phyloP scores from a whole-genome alignment of 2,888 invertebrate species.

The Poecilus cupreus region DNA sequence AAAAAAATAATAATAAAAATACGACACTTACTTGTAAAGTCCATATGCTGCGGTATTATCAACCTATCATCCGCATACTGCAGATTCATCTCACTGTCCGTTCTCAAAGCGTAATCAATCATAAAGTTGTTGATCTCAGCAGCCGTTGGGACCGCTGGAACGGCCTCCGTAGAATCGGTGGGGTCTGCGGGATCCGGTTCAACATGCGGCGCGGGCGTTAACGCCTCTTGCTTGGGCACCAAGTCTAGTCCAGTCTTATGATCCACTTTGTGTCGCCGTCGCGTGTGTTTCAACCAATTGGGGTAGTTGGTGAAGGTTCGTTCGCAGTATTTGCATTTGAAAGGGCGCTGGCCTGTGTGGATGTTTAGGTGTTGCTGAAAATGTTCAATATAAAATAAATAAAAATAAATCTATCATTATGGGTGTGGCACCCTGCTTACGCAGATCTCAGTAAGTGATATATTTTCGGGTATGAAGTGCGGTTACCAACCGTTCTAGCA shows the following conservation, averaged over 20 bases:
- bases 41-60: conserved; percentile 9
- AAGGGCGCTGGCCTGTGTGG: conserved; percentile 72
- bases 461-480: no score
- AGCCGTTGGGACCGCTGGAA: background rate
- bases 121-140: background rate
- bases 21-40: conserved; percentile 16
- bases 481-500: no score
- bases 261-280: conserved; percentile 74
- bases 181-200: background rate
- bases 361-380: conserved; percentile 31
- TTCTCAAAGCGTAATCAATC: conserved; percentile 4
- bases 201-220: conserved; percentile 25
- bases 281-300: conserved; percentile 77
- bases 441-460: no score
- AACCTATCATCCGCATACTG: conserved; percentile 5
- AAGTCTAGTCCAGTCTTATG: conserved; percentile 69
- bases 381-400: no score
- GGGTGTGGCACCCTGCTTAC: no score
- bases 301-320: conserved; percentile 76
- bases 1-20: no score
- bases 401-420: conserved; percentile 1
- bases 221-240: conserved; percentile 63
- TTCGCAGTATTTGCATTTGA: conserved; percentile 75
- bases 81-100: background rate
- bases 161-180: background rate